phyloP scores from a whole-genome alignment of 2,797 vertebrate genomes.

The Craterocephalus amniculus region DNA sequence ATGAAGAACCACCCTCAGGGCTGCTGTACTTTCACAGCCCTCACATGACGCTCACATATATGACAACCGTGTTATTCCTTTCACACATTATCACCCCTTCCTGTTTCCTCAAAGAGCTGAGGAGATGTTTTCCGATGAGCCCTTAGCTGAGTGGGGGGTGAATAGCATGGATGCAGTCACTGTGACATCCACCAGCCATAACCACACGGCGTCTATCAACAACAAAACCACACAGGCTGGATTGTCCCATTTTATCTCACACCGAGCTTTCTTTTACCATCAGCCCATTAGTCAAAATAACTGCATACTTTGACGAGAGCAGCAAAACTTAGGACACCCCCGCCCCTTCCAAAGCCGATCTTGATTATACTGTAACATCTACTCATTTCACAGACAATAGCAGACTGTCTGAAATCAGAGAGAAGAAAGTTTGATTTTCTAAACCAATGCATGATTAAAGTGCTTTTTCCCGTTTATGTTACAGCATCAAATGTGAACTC shows the following conservation, averaged over 20 bases:
- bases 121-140: conserved; percentile 47
- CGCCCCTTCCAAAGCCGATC: conserved; percentile 21
- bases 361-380: conserved; percentile 27
- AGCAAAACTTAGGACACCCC: conserved; percentile 39
- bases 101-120: conserved; percentile 44
- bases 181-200: conserved; percentile 66
- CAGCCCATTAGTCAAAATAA: conserved; percentile 63
- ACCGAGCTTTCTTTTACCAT: conserved; percentile 50
- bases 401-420: conserved; percentile 36
- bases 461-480: conserved; percentile 3
- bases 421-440: conserved; percentile 19
- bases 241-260: conserved; percentile 49
- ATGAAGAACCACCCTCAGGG: not conserved
- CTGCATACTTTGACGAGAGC: conserved; percentile 44
- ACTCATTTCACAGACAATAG: conserved; percentile 35
- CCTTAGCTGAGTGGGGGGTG: conserved; percentile 28
- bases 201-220: conserved; percentile 53
- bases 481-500: conserved; percentile 38
- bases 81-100: conserved; percentile 51
- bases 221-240: conserved; percentile 40
- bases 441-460: conserved; percentile 25
- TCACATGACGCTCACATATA: not conserved
- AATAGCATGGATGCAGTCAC: conserved; percentile 66
- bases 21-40: not conserved
- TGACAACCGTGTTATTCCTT: conserved; percentile 22